Evolutionary conservation across 1,140 invertebrate species (phyloP).

Genomic region (Penaeus indicus): DNA sequence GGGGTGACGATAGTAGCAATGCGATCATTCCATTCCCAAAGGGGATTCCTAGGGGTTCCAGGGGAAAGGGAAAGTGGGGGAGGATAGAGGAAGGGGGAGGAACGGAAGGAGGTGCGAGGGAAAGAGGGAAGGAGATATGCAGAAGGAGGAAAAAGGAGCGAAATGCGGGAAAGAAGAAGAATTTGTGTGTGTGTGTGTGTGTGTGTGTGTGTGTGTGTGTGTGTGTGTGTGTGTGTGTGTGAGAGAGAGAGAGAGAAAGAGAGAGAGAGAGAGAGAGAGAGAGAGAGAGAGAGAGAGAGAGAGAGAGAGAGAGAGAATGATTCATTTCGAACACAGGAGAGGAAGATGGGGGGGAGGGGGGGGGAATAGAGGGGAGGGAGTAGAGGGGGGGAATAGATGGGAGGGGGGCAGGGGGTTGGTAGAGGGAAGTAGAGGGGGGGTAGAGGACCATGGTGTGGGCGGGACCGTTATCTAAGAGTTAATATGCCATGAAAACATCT

Average conservation of each 20-base stretch:
- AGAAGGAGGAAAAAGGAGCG: too few relatives aligned
- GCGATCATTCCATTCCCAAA: too few relatives aligned
- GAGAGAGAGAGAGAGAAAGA: not conserved
- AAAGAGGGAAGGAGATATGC: not conserved
- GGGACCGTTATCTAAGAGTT: not conserved
- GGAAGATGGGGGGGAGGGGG: not conserved
- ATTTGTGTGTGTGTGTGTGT: conserved; percentile 19
- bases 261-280: not conserved
- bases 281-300: not conserved
- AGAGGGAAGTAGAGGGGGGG: not conserved
- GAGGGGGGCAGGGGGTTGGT: not conserved
- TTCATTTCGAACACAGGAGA: not conserved
- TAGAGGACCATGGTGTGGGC: not conserved
- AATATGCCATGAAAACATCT: too few relatives aligned
- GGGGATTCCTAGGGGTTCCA: not conserved
- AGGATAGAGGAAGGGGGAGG: not conserved
- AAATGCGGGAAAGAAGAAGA: not conserved
- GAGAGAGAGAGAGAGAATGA: not conserved
- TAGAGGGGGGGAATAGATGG: not conserved
- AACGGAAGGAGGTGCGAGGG: not conserved
- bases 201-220: conserved; percentile 26
- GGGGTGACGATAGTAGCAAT: not conserved
- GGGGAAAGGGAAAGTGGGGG: not conserved
- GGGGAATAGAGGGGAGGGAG: not conserved
- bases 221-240: conserved; percentile 25